phyloP scores from a whole-genome alignment of 2,888 invertebrate species.

The Aphodius granarius region DNA sequence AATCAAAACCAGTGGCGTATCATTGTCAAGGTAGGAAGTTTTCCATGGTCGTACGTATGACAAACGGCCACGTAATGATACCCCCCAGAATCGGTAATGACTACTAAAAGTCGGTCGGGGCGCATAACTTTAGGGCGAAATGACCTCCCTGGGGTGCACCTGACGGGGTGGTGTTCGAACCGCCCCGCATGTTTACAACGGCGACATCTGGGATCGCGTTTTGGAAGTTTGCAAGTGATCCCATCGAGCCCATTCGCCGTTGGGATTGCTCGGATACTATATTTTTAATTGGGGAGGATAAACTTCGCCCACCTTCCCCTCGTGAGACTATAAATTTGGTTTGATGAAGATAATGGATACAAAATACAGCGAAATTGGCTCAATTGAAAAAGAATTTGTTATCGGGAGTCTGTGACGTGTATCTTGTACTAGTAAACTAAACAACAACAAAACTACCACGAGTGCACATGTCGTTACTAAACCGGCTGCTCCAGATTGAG shows the following conservation, averaged over 20 bases:
- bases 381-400: too few relatives aligned
- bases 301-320: neutral
- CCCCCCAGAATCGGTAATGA: neutral
- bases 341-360: too few relatives aligned
- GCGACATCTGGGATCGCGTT: neutral
- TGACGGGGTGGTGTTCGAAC: neutral
- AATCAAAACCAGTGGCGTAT: too few relatives aligned
- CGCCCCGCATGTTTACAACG: conserved; percentile 5
- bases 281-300: neutral
- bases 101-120: neutral
- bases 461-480: neutral
- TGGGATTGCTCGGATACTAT: neutral
- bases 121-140: neutral
- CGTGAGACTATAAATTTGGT: too few relatives aligned
- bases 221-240: neutral
- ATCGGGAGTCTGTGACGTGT: neutral
- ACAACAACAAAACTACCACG: neutral
- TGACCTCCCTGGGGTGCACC: neutral
- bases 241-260: neutral
- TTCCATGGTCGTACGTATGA: neutral
- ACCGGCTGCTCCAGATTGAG: neutral
- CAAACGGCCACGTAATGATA: neutral
- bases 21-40: too few relatives aligned
- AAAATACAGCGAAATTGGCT: too few relatives aligned
- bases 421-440: neutral